Base-by-base conservation (phyloP, 2,888 invertebrate genomes). In the Sisyra nigra region DNA sequence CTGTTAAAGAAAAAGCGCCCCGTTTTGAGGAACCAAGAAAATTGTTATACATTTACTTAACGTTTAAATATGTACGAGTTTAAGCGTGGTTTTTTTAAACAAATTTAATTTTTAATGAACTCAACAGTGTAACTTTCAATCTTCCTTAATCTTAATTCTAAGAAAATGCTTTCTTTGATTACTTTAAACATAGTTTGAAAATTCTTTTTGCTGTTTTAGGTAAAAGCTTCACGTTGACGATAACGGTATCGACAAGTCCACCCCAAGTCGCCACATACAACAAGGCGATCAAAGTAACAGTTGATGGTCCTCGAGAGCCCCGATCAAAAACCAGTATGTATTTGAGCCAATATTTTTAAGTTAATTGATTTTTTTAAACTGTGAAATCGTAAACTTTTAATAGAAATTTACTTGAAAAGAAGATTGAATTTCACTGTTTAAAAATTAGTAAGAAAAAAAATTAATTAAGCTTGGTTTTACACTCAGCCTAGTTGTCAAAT, bases 261-360 rank as follows among this genome's bases (percentile, higher is more conserved):
- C 89, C 92, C n/a, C 94, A 94, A 66, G 84, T 97, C 48, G 85
- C 92, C 47, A 88, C 92, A 11, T 94, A 94, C 69, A 84, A 83
- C 61, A 93, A 93, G 63, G 93, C 93, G 49, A 96, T 96, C 66
- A 96, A 96, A 68, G 93, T 96, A 52, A 96, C 96, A 15, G 94
- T 96, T 44, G 96, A 96, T 63, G 96, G 96, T 51, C 96, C 96
- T 8, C 67, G 96, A 54, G 94, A 94, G 63, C 93, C 96, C 5
- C 70, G 93, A 57, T 89, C 88, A 52, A 91, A 91, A 70, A 87
- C 87, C 69, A 86, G 83, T 86, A 75, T 81, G 84, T 72, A 64
- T 49, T 31, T 36, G 3, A n/a, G 5, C 3, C 29, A 41, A 19
- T 34, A 11, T 14, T 11, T 32, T 31, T 8, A 7, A 30, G 9